phyloP scores from a whole-genome alignment of 2,888 invertebrate species.

The Netelia melanura region DNA sequence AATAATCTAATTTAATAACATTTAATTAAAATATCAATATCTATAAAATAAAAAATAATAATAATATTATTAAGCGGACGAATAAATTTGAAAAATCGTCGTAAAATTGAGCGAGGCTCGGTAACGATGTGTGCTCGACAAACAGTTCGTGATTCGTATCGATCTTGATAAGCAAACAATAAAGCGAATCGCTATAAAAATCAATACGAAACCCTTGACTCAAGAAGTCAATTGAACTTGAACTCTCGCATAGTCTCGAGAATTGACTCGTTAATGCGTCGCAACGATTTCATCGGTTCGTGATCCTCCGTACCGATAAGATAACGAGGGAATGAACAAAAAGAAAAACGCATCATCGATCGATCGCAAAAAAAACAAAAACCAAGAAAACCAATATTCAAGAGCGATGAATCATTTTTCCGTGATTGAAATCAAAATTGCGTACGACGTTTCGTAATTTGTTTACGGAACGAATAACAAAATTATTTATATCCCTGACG shows the following conservation, averaged over 20 bases:
- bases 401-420: background rate
- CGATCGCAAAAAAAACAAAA: background rate
- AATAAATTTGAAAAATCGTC: background rate
- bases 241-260: background rate
- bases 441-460: background rate
- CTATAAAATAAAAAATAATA: no score
- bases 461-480: background rate
- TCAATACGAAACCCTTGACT: slow-evolving; percentile 5
- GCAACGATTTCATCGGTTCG: background rate
- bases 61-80: no score
- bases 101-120: background rate
- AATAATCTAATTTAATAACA: background rate
- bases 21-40: no score
- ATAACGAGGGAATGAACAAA: background rate
- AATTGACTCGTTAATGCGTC: slow-evolving; percentile 21
- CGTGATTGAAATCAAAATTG: background rate
- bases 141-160: background rate
- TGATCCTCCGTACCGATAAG: background rate
- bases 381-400: background rate
- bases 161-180: slow-evolving; percentile 22
- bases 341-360: background rate
- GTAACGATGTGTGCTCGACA: background rate
- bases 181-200: background rate
- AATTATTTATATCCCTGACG: background rate
- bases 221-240: slow-evolving; percentile 13